Base-by-base conservation (phyloP, 2,888 invertebrate species). In the Drosophila bunnanda region DNA sequence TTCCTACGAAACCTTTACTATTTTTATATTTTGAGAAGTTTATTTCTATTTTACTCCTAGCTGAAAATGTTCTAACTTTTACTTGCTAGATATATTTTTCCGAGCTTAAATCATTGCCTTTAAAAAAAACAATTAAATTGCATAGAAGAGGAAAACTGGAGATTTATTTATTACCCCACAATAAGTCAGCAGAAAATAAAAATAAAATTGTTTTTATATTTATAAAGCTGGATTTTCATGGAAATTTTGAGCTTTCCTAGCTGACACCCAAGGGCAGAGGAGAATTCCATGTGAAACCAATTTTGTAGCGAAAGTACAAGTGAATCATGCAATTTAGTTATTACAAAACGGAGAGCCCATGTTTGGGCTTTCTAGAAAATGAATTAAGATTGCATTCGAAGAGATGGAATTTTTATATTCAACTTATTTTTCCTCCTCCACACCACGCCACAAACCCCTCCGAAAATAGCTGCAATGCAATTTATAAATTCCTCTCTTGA, bases 241-340 rank as follows among this genome's bases (percentile, higher is more conserved):
- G 13, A 39, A 17, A 28, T n/a, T 54, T 4, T 9, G 6, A 55
- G 39, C 4, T 39, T 39, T 30, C 36, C 17, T 6, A 34, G 22
- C 30, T 53, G 54, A 53, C 38, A n/a, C 52, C 6, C 30, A 39
- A 53, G n/a, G 30, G 15, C 32, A n/a, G n/a, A n/a, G n/a, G n/a
- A 3, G 12, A 53, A 22, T 44, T 66, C 30, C 43, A 67, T 53
- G 38, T 17, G 6, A 15, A 36, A n/a, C 44, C 65, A 38, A 43
- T 52, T 65, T 65, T 22, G 59, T 30, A 13, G 34, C 30, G 41
- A 30, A 65, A 44, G 20, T 43, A 30, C 41, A 52, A 34, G 25
- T 22, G 30, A 57, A 41, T 52, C 59, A 43, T 32, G 66, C 56
- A 69, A 72, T 64, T 64, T 41, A 68, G 12, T 48, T 50, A 34